Percentiles rank a stretch among this genome's conserved stretches.
Conservation (phyloP, 2,888 invertebrate species). For the Crepidodera aurea region DNA sequence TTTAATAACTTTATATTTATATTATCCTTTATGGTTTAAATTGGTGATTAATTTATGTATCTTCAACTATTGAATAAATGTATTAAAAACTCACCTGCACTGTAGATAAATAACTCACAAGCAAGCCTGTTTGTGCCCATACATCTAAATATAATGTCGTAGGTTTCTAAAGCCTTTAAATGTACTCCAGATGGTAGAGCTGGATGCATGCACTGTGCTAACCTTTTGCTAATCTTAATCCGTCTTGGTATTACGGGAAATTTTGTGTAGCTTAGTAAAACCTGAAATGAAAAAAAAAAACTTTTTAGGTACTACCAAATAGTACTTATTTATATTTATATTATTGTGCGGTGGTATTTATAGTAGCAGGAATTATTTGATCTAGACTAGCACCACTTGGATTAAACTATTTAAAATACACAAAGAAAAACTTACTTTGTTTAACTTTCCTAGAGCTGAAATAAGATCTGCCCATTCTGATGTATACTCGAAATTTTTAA, state of each 20-base stretch:
- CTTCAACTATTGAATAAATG: too few relatives aligned
- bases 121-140: constrained; percentile 83
- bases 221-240: constrained; percentile 86
- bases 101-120: constrained; percentile 85
- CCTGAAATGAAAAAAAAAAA: constrained; percentile 63
- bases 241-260: constrained; percentile 86
- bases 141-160: constrained; percentile 88
- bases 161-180: constrained; percentile 89
- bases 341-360: too few relatives aligned
- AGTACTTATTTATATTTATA: too few relatives aligned
- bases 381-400: too few relatives aligned
- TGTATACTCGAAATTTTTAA: constrained; percentile 92
- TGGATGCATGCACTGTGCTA: constrained; percentile 94
- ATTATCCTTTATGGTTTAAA: too few relatives aligned
- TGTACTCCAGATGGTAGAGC: constrained; percentile 91
- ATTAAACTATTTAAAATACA: too few relatives aligned
- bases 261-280: constrained; percentile 79
- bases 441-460: constrained; percentile 86
- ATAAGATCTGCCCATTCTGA: constrained; percentile 96
- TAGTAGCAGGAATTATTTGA: too few relatives aligned
- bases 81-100: constrained; percentile 68
- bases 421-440: constrained; percentile 71
- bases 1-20: too few relatives aligned
- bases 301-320: too few relatives aligned
- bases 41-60: too few relatives aligned